Base-by-base conservation (phyloP, 2,797 vertebrate species). In the Gymnoscopelus microlampas region DNA sequence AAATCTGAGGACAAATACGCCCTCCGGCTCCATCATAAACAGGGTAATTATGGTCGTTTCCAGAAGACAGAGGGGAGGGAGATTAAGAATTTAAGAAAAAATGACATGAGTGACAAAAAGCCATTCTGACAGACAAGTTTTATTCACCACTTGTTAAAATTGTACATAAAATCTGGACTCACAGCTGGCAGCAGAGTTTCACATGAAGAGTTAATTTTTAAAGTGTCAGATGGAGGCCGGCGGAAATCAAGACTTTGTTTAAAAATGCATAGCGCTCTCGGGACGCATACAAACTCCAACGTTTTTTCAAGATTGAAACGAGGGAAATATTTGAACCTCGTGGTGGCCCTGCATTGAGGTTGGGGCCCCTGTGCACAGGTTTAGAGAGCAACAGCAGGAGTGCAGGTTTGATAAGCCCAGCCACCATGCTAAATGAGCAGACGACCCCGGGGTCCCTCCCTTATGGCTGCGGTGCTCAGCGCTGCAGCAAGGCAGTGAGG, bases 11-110 rank as follows among this genome's bases (percentile, higher is more conserved):
- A 90, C 89, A 90, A 89, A 92, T 84, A 86, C 80, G 77, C 82
- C 87, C 88, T 79, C 54, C 19, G 56, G 87, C 85, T 86, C 89
- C 83, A 91, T 92, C 90, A 89, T 89, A 91, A 90, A 90, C 89
- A 87, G 76, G 74, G 85, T 90, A 88, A 91, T 91, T 91, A 90
- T 82, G 85, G 83, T 86, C 80, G 90, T 93, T 92, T 89, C 82
- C 85, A 89, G 82, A 84, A 79, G 77, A 83, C 85, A 88, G 83
- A 85, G 69, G 82, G 74, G 66, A 35, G 66, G 7, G 60, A 56
- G 6, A 39, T 6, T 4, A 7, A 3, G 11, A 23, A 19, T 53
- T 4, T 54, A 71, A 82, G 78, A 83, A 63, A 70, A 66, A 70
- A 61, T 83, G 74, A 91, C 86, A 79, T 86, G 88, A 88, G 83